Evolutionary conservation across 2,113 vertebrate species (phyloP).

Genomic region (Rhabdomys dilectus): DNA sequence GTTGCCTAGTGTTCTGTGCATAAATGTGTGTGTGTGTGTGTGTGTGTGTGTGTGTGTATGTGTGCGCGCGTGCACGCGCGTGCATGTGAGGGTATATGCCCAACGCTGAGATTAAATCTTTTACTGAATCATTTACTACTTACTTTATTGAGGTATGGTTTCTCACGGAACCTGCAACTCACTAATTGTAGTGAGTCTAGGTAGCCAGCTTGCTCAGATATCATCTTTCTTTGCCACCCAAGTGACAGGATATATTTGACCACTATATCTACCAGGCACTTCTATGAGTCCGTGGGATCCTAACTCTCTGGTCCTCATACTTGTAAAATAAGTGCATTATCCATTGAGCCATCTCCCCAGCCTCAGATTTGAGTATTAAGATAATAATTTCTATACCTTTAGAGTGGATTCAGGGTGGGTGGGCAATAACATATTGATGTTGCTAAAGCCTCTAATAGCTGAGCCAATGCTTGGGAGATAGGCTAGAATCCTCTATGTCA

Average conservation of each 20-base stretch:
- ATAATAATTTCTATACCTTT: background rate
- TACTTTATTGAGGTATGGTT: background rate
- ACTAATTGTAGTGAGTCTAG: background rate
- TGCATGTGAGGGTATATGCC: fast-evolving
- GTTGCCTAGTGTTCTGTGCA: too few relatives aligned
- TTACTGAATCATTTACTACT: background rate
- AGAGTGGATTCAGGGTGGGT: background rate
- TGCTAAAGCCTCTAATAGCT: background rate
- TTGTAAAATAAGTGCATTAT: background rate
- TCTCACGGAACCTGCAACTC: background rate
- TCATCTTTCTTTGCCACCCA: too few relatives aligned
- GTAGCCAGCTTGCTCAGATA: background rate
- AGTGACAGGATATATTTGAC: background rate
- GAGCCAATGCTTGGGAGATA: background rate
- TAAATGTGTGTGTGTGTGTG: background rate
- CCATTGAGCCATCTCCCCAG: background rate
- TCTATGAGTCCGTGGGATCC: background rate
- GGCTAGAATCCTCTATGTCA: background rate
- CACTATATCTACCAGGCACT: background rate
- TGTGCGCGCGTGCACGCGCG: fast-evolving
- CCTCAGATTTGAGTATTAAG: background rate
- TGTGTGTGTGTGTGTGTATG: background rate
- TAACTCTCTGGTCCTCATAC: background rate
- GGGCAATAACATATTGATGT: background rate
- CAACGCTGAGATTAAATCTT: background rate